Evolutionary conservation across 2,888 invertebrate species (phyloP), one percentile per base, ranked within the genome.

Genomic region (Erannis defoliaria): DNA sequence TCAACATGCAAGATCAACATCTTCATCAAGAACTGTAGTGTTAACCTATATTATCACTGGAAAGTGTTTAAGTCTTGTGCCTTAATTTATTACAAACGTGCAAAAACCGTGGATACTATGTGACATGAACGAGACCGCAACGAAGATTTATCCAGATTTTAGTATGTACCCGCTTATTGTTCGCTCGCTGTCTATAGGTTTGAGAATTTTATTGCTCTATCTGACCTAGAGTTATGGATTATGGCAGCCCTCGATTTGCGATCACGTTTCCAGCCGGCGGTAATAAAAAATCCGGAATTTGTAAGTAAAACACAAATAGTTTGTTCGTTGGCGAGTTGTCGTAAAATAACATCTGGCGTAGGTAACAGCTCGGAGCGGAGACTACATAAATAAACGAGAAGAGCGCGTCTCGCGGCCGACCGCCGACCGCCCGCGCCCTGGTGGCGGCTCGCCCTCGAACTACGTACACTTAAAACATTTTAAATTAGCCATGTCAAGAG

Each of bases 261-360:
- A 55, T 65, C 57, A 54, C 14, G 54, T 55, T 66, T 61, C 43
- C 50, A 42, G 64, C 59, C 50, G 38, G 55, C 29, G 54, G 66
- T 67, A 58, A 62, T 67, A 71, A 67, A 26, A 73, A 73, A 75
- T 69, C 64, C 65, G 63, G 67, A 71, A 74, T 76, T 70, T 76
- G 69, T 72, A 74, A 75, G 76, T 74, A 75, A 82, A 81, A 74
- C 72, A 76, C 60, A 75, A 78, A 80, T 82, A 84, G 87, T 86
- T 89, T 86, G 83, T 86, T 85, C 80, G 76, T 79, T 80, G 83
- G 83, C 76, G 77, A 84, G 84, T 81, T 84, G 88, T 89, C 89
- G 86, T 90, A 88, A 90, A 89, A 84, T 84, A 89, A 88, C 91
- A 91, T 91, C 89, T 92, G 90, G 90, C 83, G 86, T 84, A 88